These are phyloP conservation scores for Amphiprion percula DNA, from an alignment of 2,113 vertebrate genomes.

Conservation along the genomic window DNA sequence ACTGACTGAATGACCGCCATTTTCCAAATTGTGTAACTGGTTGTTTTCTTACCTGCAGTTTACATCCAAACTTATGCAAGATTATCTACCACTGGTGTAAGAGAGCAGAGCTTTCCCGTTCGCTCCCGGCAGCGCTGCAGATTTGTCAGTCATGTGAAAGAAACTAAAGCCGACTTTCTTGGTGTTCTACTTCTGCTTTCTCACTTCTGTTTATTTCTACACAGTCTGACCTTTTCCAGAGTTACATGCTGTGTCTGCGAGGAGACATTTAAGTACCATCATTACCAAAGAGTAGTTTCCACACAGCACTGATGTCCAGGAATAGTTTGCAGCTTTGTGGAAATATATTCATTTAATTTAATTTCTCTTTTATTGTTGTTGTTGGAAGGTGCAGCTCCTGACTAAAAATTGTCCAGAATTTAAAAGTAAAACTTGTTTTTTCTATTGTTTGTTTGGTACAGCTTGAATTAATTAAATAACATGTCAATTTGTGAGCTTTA, in stretches of 20 bases:
- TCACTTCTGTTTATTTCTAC: constrained; percentile 56
- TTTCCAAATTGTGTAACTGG: not conserved
- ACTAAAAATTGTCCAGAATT: no score
- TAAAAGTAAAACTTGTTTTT: no score
- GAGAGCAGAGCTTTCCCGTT: constrained; percentile 9
- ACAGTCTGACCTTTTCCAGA: constrained; percentile 2
- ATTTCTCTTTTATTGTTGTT: no score
- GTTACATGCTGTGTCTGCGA: not conserved
- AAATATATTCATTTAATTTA: no score
- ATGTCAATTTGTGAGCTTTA: no score
- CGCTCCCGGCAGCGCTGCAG: not conserved
- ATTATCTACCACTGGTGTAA: not conserved
- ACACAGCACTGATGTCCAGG: not conserved
- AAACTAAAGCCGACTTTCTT: constrained; percentile 13
- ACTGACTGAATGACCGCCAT: not conserved
- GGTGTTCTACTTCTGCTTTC: constrained; percentile 58
- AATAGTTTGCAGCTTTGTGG: no score
- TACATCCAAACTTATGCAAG: not conserved
- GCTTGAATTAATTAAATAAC: no score
- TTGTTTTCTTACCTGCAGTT: constrained; percentile 42
- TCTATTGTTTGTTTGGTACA: no score
- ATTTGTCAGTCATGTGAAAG: constrained; percentile 39
- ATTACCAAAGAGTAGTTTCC: not conserved
- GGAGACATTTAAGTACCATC: not conserved
- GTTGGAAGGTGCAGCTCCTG: no score